Evolutionary conservation across 2,888 invertebrate genomes (phyloP), one percentile per base, ranked within the genome.

Genomic region (Mesorhabditis belari): DNA sequence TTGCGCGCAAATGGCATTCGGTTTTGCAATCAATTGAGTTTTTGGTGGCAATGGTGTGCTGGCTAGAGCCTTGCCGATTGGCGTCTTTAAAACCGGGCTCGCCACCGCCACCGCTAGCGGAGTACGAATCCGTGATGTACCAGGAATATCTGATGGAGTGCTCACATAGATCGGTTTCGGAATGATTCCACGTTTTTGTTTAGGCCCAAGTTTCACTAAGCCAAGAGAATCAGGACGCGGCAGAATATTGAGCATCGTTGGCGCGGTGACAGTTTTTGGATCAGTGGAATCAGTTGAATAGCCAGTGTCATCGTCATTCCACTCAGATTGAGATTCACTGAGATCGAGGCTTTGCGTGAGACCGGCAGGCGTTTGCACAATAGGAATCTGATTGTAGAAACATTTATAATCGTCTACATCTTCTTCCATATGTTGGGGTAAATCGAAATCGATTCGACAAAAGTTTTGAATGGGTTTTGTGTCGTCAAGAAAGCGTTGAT

Each of bases 11-110:
- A 64, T 57, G 49, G 55, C 51, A 25, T 63, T 56, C 6, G 71
- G 71, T 17, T 61, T 59, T 28, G 64, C 60, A 12, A 71, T 65
- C 3, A 71, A 55, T 9, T 63, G 63, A 9, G 63, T 58, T 55
- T 71, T 71, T 1, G 58, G 17, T 2, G 70, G 70, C 19, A 65
- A 5, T 1, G 44, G 44, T 17, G 12, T 35, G 12, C n/a, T n/a
- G 1, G 44, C n/a, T n/a, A n/a, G n/a, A n/a, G n/a, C 12, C 44
- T 35, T n/a, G 12, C 12, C 44, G 44, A 9, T 17, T 35, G 44
- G 12, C 44, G 44, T 35, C 12, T n/a, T n/a, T n/a, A 35, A n/a
- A 9, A 35, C 49, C 55, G 55, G n/a, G 60, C 61, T 29, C 62
- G 58, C 6, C 62, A 58, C 17, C 62, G 55, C 51, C 63, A 63